Conservation (phyloP, 2,113 vertebrate species). For the Pomatorhinus ruficollis region DNA sequence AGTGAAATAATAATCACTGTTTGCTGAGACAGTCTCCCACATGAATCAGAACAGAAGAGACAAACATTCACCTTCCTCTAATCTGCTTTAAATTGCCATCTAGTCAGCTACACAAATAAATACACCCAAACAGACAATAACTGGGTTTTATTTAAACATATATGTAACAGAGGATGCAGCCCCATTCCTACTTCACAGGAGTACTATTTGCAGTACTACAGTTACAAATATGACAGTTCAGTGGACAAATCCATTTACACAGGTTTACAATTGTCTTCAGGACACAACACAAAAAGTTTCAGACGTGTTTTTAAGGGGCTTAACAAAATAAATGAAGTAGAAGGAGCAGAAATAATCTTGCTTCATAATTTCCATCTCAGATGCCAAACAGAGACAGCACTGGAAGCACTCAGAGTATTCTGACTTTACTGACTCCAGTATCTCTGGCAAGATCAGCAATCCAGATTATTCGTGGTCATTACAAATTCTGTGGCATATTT, state of each 20-base stretch:
- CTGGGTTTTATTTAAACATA: not conserved
- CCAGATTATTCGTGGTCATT: not conserved
- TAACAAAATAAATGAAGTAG: not conserved
- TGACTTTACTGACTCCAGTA: not conserved
- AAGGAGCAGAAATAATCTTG: not conserved
- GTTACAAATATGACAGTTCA: not conserved
- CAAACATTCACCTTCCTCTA: not conserved
- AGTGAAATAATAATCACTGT: not conserved
- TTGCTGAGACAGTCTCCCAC: slow-evolving; percentile 10
- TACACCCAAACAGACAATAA: not conserved
- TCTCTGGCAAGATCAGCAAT: not conserved
- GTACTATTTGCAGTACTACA: not conserved
- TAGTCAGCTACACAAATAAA: not conserved
- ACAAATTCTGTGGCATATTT: not conserved
- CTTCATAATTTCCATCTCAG: not conserved
- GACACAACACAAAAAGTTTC: not conserved
- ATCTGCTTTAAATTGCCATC: not conserved
- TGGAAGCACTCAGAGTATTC: not conserved
- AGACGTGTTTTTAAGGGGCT: not conserved
- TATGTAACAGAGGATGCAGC: not conserved
- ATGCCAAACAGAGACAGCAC: not conserved
- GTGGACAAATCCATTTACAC: not conserved
- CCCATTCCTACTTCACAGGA: not conserved
- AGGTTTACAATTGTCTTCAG: not conserved
- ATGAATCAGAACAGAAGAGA: not conserved